Base-by-base conservation (phyloP, 2,888 invertebrate species). In the Esperia sulphurella region DNA sequence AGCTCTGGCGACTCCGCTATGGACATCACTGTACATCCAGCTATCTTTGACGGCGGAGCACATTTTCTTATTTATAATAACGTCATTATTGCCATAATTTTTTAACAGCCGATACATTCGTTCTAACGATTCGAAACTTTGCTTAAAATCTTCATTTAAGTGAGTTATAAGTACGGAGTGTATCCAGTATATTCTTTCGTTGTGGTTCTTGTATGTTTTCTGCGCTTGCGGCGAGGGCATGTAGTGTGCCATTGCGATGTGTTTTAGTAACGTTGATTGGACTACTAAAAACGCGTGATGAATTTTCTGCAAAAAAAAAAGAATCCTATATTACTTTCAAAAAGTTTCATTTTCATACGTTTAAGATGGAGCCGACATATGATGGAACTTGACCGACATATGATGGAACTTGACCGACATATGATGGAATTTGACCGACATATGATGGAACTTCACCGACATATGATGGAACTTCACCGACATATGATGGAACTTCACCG, bases 261-360 rank as follows among this genome's bases (percentile, higher is more conserved):
- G 81, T 52, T 88, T 89, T 0, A 90, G 56, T 0, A 90, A 53
- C 0, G 83, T 79, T 0, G 90, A 90, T 46, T 90, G 90, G 0
- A 90, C 78, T 0, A 90, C 86, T 14, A 90, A 59, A 55, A 82
- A 90, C 0, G 84, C 83, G 64, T 90, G 87, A 50, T 90, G 88
- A 37, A 90, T 83, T 83, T 83, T 83, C 90, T 90, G 82, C 0
- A 73, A 79, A 50, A 49, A 49, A 51, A 29, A 10, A 41, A 1
- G 7, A 13, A 7, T 37, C 9, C 8, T 6, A 33, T 10, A n/a
- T n/a, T n/a, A n/a, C n/a, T n/a, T n/a, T n/a, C n/a, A n/a, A n/a
- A n/a, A n/a, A n/a, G n/a, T n/a, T n/a, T n/a, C n/a, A n/a, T n/a
- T n/a, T n/a, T n/a, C n/a, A n/a, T n/a, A n/a, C n/a, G n/a, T n/a